Conservation (phyloP, 1,140 invertebrate species). For the Tetragnatha versicolor region DNA sequence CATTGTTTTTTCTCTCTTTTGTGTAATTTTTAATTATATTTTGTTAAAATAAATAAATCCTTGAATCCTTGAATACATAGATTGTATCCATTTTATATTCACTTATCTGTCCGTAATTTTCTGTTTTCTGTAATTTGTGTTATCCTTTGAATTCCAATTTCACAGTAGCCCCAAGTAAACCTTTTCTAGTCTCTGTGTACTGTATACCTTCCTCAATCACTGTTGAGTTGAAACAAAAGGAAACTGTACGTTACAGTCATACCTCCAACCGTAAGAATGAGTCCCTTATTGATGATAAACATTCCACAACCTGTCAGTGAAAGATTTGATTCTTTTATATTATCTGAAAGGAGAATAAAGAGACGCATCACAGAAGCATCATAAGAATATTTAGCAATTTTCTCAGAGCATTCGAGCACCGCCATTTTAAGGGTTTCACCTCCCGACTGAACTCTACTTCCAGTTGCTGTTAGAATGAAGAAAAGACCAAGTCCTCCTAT, state of each 20-base stretch:
- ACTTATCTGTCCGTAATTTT: too few species aligned
- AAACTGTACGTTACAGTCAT: slow-evolving; percentile 12
- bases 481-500: background rate
- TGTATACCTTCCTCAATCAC: too few species aligned
- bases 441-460: background rate
- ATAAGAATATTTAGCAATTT: background rate
- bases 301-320: slow-evolving; percentile 1
- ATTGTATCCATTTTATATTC: too few species aligned
- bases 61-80: too few species aligned
- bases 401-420: background rate
- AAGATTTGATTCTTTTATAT: background rate
- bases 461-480: background rate
- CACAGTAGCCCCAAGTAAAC: too few species aligned
- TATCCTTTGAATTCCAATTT: too few species aligned
- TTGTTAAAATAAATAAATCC: too few species aligned
- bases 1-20: too few species aligned
- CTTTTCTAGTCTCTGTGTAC: too few species aligned
- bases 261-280: slow-evolving; percentile 14
- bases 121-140: too few species aligned
- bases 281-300: slow-evolving; percentile 9
- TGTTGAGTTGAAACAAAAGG: background rate
- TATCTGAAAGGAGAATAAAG: background rate
- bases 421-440: background rate
- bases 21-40: too few species aligned
- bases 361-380: background rate